Evolutionary conservation across 1,140 invertebrate species (phyloP), one percentile per base, ranked within the genome.

Genomic region (Elymnias hypermnestra): DNA sequence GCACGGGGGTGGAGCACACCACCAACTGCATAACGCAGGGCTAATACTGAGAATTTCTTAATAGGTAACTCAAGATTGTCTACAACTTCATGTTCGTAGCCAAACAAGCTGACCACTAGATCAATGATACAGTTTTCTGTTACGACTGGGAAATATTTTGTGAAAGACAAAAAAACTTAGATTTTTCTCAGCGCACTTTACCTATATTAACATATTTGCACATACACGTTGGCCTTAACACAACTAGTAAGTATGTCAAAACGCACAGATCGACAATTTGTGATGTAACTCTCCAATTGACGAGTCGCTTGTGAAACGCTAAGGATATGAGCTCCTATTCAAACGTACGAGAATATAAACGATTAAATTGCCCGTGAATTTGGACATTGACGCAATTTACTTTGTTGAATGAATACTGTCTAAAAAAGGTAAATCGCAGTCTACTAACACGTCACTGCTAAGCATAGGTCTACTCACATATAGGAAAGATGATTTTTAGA

Each of bases 231-330:
- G 40, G 40, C 40, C 40, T 43, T 28, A 33, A 22, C 25, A 14
- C 25, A 28, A 22, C 19, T 13, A 48, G 26, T 29, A 53, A 42
- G 29, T 53, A 19, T 53, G 51, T 53, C 51, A 46, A 53, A 46
- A 46, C 31, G 44, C 38, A 37, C 39, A 39, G 37, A 46, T 53
- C 51, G 43, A 53, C 43, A 47, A 46, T 41, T 46, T 53, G 43
- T 53, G 37, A 48, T 39, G 52, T 22, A 43, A 48, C 41, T 28
- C 29, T 13, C 26, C 52, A 54, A 55, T 49, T 55, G 53, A 44
- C 46, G 41, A 17, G 28, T 5, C 26, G 21, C 45, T 55, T 55
- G 44, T 43, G 53, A 39, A 49, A 55, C 29, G 2, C 22, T 13
- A 31, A 41, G 46, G 37, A 49, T 45, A 26, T 23, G 36, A 22